Percentiles rank a stretch among this genome's conserved stretches.
These are phyloP conservation scores for Lepeophtheirus nordmannii DNA, from an alignment of 2,888 invertebrate species.

Conservation along the genomic window DNA sequence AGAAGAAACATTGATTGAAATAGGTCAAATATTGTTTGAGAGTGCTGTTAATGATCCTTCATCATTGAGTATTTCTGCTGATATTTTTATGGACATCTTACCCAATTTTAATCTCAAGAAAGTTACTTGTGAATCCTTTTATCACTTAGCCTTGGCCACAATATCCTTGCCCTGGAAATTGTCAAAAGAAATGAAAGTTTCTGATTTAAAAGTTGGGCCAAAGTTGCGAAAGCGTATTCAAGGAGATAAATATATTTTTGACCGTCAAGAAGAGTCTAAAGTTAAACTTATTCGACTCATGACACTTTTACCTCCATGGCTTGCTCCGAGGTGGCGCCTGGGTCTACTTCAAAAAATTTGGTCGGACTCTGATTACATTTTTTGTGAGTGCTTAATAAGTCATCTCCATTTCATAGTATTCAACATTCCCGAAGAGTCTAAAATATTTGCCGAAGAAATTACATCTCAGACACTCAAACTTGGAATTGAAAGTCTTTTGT, in stretches of 20 bases:
- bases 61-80: background rate
- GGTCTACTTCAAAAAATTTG: background rate
- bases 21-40: background rate
- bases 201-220: background rate
- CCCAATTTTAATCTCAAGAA: too few relatives aligned
- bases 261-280: background rate
- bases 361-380: background rate
- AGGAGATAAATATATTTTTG: background rate
- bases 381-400: background rate
- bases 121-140: background rate
- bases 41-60: background rate
- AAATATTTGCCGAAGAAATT: background rate
- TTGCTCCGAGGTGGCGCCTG: background rate
- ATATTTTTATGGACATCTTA: background rate
- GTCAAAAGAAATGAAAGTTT: background rate
- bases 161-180: background rate
- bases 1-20: background rate
- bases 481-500: background rate
- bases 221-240: background rate
- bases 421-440: background rate
- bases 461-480: background rate
- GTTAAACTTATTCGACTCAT: background rate
- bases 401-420: background rate
- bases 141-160: background rate
- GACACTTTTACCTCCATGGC: background rate